Conservation (phyloP, 1,140 invertebrate genomes). For the Pseudobourletiella spinata region DNA sequence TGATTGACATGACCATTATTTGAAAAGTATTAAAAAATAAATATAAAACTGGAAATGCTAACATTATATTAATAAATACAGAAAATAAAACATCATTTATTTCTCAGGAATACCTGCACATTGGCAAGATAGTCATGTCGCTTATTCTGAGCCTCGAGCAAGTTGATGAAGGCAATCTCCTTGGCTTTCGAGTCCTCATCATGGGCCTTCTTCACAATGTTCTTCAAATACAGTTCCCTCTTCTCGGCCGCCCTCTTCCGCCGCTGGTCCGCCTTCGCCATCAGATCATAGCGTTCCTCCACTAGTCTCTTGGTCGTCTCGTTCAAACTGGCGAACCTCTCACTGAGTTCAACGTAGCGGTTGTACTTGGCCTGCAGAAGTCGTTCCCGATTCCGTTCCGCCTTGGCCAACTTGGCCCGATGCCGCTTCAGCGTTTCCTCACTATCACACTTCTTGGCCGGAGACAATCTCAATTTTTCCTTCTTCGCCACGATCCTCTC, state of each 20-base stretch:
- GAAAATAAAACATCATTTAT: too few species aligned
- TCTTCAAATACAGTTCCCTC: slow-evolving; percentile 63
- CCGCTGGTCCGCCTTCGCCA: slow-evolving; percentile 56
- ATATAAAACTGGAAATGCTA: neutral
- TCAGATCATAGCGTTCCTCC: slow-evolving; percentile 65
- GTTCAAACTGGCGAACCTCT: slow-evolving; percentile 73
- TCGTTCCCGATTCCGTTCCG: slow-evolving; percentile 31
- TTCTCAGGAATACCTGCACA: too few species aligned
- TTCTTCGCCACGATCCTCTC: slow-evolving; percentile 20
- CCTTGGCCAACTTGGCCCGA: slow-evolving; percentile 31
- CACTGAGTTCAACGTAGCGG: slow-evolving; percentile 32
- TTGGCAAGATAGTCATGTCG: slow-evolving; percentile 76
- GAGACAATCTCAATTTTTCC: slow-evolving; percentile 30
- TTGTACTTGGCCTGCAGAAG: slow-evolving; percentile 31
- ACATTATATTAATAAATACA: neutral
- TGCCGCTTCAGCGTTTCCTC: slow-evolving; percentile 30
- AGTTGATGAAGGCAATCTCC: slow-evolving; percentile 97
- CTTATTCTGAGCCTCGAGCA: slow-evolving; percentile 89
- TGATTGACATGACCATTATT: neutral
- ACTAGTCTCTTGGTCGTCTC: slow-evolving; percentile 74
- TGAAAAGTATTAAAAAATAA: too few species aligned
- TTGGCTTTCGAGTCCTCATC: slow-evolving; percentile 94
- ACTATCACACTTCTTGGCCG: slow-evolving; percentile 27
- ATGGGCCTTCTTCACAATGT: slow-evolving; percentile 86
- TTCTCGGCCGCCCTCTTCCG: slow-evolving; percentile 85